Evolutionary conservation across 1,140 invertebrate genomes (phyloP), one percentile per base, ranked within the genome.

Genomic region (Drosophila simulans): DNA sequence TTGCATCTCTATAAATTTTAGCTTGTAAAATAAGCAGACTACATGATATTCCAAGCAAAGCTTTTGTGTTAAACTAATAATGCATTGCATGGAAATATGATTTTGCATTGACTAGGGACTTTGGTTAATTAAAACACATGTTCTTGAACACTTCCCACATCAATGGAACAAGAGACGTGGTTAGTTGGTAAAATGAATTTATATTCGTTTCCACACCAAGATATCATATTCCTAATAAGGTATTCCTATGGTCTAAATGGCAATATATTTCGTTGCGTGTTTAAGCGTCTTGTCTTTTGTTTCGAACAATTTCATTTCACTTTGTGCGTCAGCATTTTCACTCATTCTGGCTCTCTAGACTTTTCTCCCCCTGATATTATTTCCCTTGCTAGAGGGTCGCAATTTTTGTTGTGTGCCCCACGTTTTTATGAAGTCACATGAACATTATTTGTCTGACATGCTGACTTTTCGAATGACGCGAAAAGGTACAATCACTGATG

Each of bases 241-340:
- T 57, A 73, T 68, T 58, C 4, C 17, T 3, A 5, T 8, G 37
- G 69, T 80, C 77, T 31, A 31, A 31, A 55, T 27, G 15, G 22
- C 8, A 1, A 17, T 10, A 66, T 79, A 60, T 62, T 37, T 46
- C 49, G 63, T 88, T 80, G 84, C 84, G 75, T 88, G 83, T 69
- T 86, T 85, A 77, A 75, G 66, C 63, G 59, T 64, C 81, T 89
- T 79, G 75, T 89, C 71, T 88, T 88, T 83, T 79, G 83, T 83
- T 70, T 76, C 65, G 42, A 86, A 69, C 71, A 57, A 25, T 77
- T 68, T 66, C 59, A 77, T 80, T 83, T 37, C 62, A 72, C 66
- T 72, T 68, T 53, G 59, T 62, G 70, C 48, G 70, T 63, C 62
- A 88, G 60, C 57, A 43, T 72, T 66, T 71, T 69, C 17, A 54